Evolutionary conservation across 2,888 invertebrate species (phyloP).

Genomic region (Drosophila borborema): DNA sequence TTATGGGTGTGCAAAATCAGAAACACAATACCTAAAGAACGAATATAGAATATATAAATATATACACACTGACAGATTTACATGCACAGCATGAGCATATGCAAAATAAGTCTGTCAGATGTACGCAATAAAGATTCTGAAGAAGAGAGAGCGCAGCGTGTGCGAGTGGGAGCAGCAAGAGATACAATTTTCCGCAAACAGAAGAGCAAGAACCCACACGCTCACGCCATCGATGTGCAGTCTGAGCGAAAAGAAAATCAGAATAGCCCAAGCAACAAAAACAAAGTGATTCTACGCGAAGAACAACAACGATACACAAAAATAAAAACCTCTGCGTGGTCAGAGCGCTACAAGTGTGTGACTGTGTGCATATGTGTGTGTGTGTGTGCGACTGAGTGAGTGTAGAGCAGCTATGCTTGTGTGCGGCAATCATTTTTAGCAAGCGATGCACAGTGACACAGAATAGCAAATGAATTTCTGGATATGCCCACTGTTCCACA

Average conservation of each 20-base stretch:
- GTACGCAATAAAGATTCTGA: conserved; percentile 14
- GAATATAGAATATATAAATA: conserved; percentile 24
- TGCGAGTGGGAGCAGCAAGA: conserved; percentile 47
- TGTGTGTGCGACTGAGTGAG: conserved; percentile 5
- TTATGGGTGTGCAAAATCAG: conserved; percentile 31
- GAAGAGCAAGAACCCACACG: conserved; percentile 31
- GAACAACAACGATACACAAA: conserved; percentile 44
- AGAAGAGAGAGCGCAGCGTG: conserved; percentile 27
- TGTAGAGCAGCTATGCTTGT: conserved; percentile 26
- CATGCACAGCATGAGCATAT: conserved; percentile 8
- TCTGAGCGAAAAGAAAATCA: conserved; percentile 68
- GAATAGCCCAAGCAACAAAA: conserved; percentile 71
- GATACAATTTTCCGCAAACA: conserved; percentile 41
- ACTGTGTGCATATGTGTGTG: neutral
- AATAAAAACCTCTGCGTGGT: conserved; percentile 70
- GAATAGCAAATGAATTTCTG: conserved; percentile 22
- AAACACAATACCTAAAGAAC: conserved; percentile 33
- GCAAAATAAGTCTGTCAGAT: conserved; percentile 45
- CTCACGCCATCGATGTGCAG: conserved; percentile 35
- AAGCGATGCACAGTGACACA: conserved; percentile 64
- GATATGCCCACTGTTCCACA: conserved; percentile 46
- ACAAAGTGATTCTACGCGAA: conserved; percentile 59
- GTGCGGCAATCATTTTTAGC: conserved; percentile 73
- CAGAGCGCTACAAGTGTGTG: conserved; percentile 44
- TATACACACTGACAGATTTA: conserved; percentile 2